These are phyloP conservation scores for Mus pahari DNA, from an alignment of 2,113 vertebrate species.

Conservation along the genomic window DNA sequence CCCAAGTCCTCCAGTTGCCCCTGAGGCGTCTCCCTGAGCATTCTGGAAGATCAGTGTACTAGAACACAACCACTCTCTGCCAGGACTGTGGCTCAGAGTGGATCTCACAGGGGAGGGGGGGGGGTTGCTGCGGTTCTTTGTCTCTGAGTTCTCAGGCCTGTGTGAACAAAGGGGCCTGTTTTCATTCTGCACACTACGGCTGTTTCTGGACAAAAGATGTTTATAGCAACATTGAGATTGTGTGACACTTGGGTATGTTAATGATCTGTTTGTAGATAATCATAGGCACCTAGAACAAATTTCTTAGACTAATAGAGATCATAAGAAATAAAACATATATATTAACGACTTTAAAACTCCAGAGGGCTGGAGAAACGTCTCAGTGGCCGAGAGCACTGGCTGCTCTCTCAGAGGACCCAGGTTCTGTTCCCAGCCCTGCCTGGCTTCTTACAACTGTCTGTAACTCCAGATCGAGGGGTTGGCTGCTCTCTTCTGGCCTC, in stretches of 20 bases:
- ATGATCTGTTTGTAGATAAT: not conserved
- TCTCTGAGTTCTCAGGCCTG: not conserved
- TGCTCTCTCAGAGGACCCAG: not conserved
- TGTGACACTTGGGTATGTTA: not conserved
- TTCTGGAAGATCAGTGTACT: no score
- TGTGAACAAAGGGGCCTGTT: not conserved
- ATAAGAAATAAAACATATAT: not conserved
- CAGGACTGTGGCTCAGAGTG: not conserved
- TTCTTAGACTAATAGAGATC: not conserved
- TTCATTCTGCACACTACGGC: not conserved
- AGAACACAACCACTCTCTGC: not conserved
- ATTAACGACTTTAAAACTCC: not conserved
- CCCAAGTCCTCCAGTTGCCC: rapidly evolving
- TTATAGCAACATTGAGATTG: not conserved
- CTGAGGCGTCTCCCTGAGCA: not conserved
- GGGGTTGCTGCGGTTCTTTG: rapidly evolving
- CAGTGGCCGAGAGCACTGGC: not conserved
- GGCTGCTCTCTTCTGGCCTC: not conserved
- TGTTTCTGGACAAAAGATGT: not conserved
- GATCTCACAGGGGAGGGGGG: no score
- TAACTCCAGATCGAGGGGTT: not conserved
- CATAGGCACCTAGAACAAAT: not conserved
- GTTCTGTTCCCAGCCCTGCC: not conserved
- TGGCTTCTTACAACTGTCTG: not conserved
- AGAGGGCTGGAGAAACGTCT: not conserved